phyloP scores from a whole-genome alignment of 2,113 vertebrate genomes.

The Phrynosoma blainvillii region DNA sequence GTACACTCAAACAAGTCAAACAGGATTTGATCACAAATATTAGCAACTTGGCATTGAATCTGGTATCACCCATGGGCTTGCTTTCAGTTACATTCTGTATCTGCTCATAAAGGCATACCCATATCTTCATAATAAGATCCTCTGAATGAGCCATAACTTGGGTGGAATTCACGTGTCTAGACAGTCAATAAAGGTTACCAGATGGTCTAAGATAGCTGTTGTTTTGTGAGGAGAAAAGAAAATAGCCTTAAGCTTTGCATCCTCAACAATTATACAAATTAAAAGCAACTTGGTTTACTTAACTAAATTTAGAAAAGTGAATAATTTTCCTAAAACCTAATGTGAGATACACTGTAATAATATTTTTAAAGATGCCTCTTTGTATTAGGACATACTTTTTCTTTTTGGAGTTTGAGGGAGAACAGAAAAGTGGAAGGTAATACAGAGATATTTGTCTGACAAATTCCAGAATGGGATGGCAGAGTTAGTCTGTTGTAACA shows the following conservation, averaged over 20 bases:
- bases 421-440: neutral
- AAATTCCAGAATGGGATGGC: neutral
- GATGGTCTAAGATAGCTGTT: neutral
- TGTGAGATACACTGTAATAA: neutral
- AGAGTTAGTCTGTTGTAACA: neutral
- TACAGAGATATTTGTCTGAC: neutral
- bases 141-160: neutral
- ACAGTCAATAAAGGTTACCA: slow-evolving; percentile 16
- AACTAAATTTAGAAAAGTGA: neutral
- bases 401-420: neutral
- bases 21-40: neutral
- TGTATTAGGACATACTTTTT: neutral
- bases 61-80: neutral
- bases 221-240: neutral
- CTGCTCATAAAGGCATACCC: neutral
- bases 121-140: neutral
- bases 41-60: too few relatives aligned
- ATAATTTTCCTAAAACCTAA: neutral
- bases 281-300: neutral
- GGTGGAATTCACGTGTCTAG: neutral
- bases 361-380: neutral
- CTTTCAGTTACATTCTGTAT: neutral
- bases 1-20: neutral
- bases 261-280: neutral
- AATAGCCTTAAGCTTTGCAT: neutral